phyloP scores from a whole-genome alignment of 2,888 invertebrate species.

The Orchesella flavescens region DNA sequence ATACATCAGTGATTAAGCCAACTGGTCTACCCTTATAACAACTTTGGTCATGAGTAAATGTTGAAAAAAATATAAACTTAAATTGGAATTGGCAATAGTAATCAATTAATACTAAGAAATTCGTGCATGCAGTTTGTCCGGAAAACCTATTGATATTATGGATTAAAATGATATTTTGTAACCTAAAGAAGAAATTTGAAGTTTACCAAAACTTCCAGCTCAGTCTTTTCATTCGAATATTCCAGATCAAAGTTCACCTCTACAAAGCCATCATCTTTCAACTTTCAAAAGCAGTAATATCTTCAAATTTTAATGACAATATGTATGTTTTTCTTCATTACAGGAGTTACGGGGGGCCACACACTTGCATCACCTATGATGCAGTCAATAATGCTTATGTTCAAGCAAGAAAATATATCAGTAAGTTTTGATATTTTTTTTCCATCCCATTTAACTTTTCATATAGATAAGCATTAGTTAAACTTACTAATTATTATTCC shows the following conservation, averaged over 20 bases:
- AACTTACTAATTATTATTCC: slow-evolving; percentile 35
- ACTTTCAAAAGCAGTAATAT: not conserved
- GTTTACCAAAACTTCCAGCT: too few species aligned
- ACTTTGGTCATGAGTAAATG: not conserved
- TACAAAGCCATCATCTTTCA: not conserved
- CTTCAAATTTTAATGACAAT: not conserved
- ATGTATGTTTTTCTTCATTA: slow-evolving; percentile 68
- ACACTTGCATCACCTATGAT: slow-evolving; percentile 91
- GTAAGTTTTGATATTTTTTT: slow-evolving; percentile 78
- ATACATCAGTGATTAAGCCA: not conserved
- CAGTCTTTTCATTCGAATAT: not conserved
- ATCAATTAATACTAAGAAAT: too few species aligned
- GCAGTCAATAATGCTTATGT: slow-evolving; percentile 91
- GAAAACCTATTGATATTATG: too few species aligned
- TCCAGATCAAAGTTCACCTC: not conserved
- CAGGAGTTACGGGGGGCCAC: slow-evolving; percentile 82
- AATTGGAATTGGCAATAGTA: too few species aligned
- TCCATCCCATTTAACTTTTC: not conserved
- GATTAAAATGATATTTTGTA: too few species aligned
- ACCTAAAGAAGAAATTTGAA: too few species aligned
- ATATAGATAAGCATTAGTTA: not conserved
- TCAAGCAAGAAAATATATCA: slow-evolving; percentile 88
- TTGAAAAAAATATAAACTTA: not conserved
- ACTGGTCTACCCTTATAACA: not conserved
- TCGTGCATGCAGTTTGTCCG: too few species aligned